Conservation (phyloP, 2,797 vertebrate genomes). For the Oreochromis grahami region DNA sequence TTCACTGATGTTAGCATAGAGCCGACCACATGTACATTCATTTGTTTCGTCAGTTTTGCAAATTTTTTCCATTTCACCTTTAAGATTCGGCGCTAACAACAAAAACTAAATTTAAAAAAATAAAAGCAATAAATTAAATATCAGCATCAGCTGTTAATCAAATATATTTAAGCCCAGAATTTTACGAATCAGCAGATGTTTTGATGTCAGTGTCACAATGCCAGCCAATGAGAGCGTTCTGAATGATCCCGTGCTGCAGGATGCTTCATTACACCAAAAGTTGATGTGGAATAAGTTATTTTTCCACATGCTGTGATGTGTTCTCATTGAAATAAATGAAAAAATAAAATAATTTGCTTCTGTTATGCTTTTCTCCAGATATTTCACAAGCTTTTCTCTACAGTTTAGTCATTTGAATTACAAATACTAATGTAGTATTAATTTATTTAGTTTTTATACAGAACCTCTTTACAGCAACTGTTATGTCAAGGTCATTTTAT, state of each 20-base stretch:
- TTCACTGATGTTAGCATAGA: background rate
- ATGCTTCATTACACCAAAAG: background rate
- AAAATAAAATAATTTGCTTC: background rate
- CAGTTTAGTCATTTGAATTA: background rate
- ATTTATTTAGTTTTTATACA: background rate
- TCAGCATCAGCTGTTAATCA: background rate
- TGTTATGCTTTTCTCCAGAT: background rate
- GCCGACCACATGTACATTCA: rapidly evolving
- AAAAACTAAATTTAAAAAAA: background rate
- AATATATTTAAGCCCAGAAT: rapidly evolving
- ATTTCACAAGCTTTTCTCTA: background rate
- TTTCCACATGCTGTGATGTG: background rate
- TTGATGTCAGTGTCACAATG: background rate
- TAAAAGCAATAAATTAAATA: background rate
- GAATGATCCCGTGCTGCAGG: background rate
- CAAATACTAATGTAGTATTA: background rate
- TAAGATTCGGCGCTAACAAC: background rate
- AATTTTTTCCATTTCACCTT: background rate
- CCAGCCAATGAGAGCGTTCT: background rate
- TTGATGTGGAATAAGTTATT: background rate
- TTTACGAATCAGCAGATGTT: background rate
- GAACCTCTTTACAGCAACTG: background rate
- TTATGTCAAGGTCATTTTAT: background rate
- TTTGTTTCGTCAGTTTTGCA: background rate
- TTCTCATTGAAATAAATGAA: background rate